Evolutionary conservation across 1,140 invertebrate genomes (phyloP).

Genomic region (Papilio dardanus): DNA sequence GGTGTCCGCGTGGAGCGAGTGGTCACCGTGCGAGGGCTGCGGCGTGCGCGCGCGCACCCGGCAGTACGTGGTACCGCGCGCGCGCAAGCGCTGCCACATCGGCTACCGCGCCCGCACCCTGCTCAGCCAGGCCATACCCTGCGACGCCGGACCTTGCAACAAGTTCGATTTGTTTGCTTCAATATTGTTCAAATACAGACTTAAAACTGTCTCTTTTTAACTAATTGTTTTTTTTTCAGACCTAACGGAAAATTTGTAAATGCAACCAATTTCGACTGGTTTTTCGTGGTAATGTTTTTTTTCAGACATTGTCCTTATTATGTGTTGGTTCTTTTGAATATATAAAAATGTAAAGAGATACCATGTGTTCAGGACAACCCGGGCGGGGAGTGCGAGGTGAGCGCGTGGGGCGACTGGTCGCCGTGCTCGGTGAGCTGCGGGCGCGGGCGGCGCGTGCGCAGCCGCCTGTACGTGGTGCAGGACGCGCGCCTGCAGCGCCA

Average conservation of each 20-base stretch:
- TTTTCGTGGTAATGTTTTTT: constrained; percentile 64
- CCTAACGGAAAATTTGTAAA: constrained; percentile 53
- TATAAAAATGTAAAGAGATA: too few relatives aligned
- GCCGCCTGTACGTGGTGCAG: constrained; percentile 77
- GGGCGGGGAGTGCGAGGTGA: constrained; percentile 85
- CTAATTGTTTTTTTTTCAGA: constrained; percentile 52
- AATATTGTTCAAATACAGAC: background rate
- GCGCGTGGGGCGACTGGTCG: constrained; percentile 90
- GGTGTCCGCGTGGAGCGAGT: constrained; percentile 70
- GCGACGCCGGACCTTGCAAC: constrained; percentile 68
- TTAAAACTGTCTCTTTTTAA: background rate
- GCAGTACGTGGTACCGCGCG: constrained; percentile 71
- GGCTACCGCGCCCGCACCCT: constrained; percentile 66
- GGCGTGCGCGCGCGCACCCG: constrained; percentile 72
- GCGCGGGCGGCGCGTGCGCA: constrained; percentile 85
- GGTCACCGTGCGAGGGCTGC: constrained; percentile 76
- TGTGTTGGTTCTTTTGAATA: too few relatives aligned
- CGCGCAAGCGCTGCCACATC: constrained; percentile 74
- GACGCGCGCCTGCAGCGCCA: constrained; percentile 52
- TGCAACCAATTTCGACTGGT: constrained; percentile 70
- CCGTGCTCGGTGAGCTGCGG: constrained; percentile 91
- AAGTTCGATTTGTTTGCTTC: constrained; percentile 49
- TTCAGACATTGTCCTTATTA: too few relatives aligned
- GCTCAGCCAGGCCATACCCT: constrained; percentile 74
- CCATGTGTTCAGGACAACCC: constrained; percentile 54